Percentiles rank a stretch among this genome's conserved stretches.
phyloP scores from a whole-genome alignment of 2,797 vertebrate genomes.

The Thamnophis elegans region DNA sequence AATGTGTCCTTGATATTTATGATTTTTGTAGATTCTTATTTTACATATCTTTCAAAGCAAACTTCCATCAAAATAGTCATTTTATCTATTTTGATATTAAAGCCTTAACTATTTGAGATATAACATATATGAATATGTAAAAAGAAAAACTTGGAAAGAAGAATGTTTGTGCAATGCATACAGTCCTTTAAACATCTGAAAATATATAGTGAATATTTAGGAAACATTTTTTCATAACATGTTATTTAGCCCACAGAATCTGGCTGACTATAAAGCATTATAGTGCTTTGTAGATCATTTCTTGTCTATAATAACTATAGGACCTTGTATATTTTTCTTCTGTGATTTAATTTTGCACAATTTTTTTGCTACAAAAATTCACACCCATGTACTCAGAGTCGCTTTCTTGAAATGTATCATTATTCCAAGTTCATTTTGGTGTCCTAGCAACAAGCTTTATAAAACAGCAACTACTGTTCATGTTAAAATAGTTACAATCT shows the following conservation, averaged over 20 bases:
- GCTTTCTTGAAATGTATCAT: not conserved
- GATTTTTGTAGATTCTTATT: no score
- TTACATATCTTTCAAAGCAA: conserved; percentile 41
- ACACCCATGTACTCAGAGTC: not conserved
- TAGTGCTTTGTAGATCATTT: not conserved
- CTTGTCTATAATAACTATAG: not conserved
- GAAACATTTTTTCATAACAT: conserved; percentile 39
- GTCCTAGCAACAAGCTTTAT: not conserved
- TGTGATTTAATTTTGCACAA: not conserved
- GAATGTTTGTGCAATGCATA: conserved; percentile 51
- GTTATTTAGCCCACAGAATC: not conserved
- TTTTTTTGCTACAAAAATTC: not conserved
- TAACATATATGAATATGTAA: conserved; percentile 44
- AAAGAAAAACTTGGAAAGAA: not conserved
- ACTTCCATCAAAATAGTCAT: conserved; percentile 51
- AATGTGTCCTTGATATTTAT: no score
- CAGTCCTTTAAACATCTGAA: conserved; percentile 42
- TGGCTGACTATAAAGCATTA: not conserved
- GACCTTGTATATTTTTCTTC: not conserved
- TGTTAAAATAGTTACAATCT: not conserved
- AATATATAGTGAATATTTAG: conserved; percentile 43
- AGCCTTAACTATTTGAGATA: conserved; percentile 39
- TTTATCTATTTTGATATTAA: conserved; percentile 53
- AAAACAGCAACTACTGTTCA: not conserved
- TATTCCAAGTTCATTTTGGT: not conserved